Percentiles rank a stretch among this genome's conserved stretches.
These are phyloP conservation scores for Lasioglossum calceatum DNA, from an alignment of 2,888 invertebrate species.

Conservation along the genomic window DNA sequence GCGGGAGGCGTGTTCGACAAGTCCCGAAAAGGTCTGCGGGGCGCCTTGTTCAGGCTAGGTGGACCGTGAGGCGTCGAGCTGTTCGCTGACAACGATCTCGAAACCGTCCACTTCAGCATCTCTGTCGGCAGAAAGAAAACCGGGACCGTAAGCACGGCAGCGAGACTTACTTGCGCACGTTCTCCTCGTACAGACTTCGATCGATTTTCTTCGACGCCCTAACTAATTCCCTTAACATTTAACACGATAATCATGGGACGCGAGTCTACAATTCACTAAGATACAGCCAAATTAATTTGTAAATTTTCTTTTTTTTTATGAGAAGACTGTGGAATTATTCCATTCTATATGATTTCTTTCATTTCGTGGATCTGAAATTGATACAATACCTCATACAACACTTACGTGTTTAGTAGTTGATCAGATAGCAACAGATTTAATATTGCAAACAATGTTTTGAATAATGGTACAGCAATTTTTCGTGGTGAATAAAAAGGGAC, in stretches of 20 bases:
- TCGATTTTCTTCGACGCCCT: background rate
- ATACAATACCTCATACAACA: too few relatives aligned
- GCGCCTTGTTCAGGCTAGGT: constrained; percentile 71
- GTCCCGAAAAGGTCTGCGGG: constrained; percentile 81
- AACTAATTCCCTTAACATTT: background rate
- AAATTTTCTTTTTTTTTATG: too few relatives aligned
- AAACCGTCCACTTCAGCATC: constrained; percentile 84
- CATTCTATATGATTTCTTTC: too few relatives aligned
- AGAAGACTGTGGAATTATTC: background rate
- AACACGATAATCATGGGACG: background rate
- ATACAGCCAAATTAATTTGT: background rate
- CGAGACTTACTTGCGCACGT: constrained; percentile 15
- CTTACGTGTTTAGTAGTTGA: too few relatives aligned
- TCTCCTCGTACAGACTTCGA: background rate
- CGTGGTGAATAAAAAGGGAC: too few relatives aligned
- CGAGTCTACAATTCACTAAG: background rate
- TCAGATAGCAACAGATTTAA: too few relatives aligned
- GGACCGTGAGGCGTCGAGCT: constrained; percentile 81
- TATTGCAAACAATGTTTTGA: too few relatives aligned
- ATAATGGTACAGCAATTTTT: too few relatives aligned
- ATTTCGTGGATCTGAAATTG: too few relatives aligned
- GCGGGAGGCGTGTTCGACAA: constrained; percentile 83
- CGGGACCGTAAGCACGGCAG: constrained; percentile 27
- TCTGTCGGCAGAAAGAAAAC: constrained; percentile 64
- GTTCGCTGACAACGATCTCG: constrained; percentile 82